phyloP scores from a whole-genome alignment of 2,113 vertebrate species.

The Leptodactylus fuscus region DNA sequence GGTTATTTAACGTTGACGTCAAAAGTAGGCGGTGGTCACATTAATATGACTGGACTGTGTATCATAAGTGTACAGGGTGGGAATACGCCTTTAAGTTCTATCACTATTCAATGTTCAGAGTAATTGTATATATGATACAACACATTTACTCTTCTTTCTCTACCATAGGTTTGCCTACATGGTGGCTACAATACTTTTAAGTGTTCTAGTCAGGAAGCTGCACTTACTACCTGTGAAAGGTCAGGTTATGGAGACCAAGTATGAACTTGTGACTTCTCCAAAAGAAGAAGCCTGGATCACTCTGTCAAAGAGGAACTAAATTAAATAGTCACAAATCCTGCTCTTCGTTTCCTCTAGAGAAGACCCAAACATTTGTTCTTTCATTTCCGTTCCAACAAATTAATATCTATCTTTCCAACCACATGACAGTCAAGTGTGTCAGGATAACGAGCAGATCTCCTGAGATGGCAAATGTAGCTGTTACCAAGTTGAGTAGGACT shows the following conservation, averaged over 20 bases:
- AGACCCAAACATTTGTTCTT: background rate
- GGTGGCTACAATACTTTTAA: slow-evolving; percentile 85
- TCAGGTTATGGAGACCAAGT: slow-evolving; percentile 88
- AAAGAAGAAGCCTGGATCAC: slow-evolving; percentile 96
- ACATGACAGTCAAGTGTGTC: background rate
- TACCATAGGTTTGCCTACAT: slow-evolving; percentile 88
- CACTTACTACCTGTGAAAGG: slow-evolving; percentile 80
- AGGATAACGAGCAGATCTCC: background rate
- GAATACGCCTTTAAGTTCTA: no score
- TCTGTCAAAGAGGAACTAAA: slow-evolving; percentile 81
- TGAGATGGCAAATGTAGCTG: background rate
- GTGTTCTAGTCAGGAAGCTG: slow-evolving; percentile 82
- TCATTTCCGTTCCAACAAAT: background rate
- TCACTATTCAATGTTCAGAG: no score
- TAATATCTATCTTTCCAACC: background rate
- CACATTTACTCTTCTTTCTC: no score
- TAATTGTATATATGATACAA: no score
- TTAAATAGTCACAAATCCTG: background rate
- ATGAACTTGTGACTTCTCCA: slow-evolving; percentile 89
- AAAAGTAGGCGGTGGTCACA: no score
- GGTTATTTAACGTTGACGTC: no score
- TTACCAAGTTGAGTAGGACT: background rate
- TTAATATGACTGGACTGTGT: no score
- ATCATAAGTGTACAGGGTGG: no score
- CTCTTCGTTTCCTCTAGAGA: background rate